These are phyloP conservation scores for Narcine bancroftii DNA, from an alignment of 2,113 vertebrate species.

Conservation along the genomic window DNA sequence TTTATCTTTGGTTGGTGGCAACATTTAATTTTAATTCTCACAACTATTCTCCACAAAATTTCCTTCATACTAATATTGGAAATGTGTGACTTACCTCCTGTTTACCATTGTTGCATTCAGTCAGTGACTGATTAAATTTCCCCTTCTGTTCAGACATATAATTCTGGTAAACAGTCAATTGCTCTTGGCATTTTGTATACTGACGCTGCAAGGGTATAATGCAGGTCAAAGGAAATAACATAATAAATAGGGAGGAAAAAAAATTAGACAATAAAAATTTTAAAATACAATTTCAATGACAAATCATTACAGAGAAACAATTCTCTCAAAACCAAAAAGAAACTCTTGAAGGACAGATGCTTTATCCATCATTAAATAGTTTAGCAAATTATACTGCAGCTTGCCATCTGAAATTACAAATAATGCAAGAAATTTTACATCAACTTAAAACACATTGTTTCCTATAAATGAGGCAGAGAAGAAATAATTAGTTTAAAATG, in stretches of 20 bases:
- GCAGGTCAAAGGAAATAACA: conserved; percentile 66
- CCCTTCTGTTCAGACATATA: conserved; percentile 86
- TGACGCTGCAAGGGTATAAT: conserved; percentile 80
- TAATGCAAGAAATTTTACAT: neutral
- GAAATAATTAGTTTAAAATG: neutral
- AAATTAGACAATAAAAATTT: neutral
- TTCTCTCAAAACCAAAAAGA: neutral
- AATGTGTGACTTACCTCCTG: conserved; percentile 61
- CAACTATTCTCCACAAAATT: neutral
- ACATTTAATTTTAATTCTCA: too few relatives aligned
- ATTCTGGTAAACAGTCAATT: conserved; percentile 88
- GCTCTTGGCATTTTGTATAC: conserved; percentile 90
- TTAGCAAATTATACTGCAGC: neutral
- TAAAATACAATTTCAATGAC: neutral
- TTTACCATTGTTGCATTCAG: conserved; percentile 63
- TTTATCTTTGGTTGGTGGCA: neutral
- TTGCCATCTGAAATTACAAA: neutral
- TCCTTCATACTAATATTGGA: neutral
- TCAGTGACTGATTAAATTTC: conserved; percentile 74
- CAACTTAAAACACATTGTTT: neutral
- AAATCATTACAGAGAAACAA: neutral
- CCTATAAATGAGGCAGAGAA: too few relatives aligned
- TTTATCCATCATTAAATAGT: neutral
- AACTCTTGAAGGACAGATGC: neutral
- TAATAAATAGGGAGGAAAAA: neutral